Conservation (phyloP, 2,113 vertebrate genomes). For the Sardina pilchardus region DNA sequence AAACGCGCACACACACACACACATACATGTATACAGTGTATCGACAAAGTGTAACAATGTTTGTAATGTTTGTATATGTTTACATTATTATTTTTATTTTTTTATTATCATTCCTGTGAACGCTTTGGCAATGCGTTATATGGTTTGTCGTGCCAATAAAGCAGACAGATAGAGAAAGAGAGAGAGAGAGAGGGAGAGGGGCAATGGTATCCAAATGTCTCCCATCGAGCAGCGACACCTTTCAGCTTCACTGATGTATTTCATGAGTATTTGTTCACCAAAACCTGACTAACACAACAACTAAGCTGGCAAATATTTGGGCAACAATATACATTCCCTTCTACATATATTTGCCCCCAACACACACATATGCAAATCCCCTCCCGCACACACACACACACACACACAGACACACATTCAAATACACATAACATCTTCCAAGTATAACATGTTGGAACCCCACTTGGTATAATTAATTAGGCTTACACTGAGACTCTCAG, state of each 20-base stretch:
- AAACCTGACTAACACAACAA: neutral
- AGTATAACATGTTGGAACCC: constrained; percentile 40
- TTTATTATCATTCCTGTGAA: too few species aligned
- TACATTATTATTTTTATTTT: too few species aligned
- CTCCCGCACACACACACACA: neutral
- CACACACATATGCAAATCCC: constrained; percentile 32
- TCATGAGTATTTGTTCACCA: too few species aligned
- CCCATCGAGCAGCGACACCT: neutral
- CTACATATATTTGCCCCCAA: neutral
- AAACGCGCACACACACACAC: too few species aligned
- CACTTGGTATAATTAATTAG: constrained; percentile 72
- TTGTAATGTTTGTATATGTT: too few species aligned
- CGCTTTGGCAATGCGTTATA: too few species aligned
- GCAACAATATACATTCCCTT: neutral
- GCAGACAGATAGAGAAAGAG: too few species aligned
- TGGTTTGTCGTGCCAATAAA: too few species aligned
- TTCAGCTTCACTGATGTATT: neutral
- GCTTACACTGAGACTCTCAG: constrained; percentile 59
- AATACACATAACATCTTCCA: neutral
- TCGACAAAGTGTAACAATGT: too few species aligned
- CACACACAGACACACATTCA: constrained; percentile 38
- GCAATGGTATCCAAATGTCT: too few species aligned
- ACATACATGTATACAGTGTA: too few species aligned
- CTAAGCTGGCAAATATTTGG: neutral
- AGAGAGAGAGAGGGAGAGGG: too few species aligned